Evolutionary conservation across 2,888 invertebrate genomes (phyloP), one percentile per base, ranked within the genome.

Genomic region (Drosophila antonietae): DNA sequence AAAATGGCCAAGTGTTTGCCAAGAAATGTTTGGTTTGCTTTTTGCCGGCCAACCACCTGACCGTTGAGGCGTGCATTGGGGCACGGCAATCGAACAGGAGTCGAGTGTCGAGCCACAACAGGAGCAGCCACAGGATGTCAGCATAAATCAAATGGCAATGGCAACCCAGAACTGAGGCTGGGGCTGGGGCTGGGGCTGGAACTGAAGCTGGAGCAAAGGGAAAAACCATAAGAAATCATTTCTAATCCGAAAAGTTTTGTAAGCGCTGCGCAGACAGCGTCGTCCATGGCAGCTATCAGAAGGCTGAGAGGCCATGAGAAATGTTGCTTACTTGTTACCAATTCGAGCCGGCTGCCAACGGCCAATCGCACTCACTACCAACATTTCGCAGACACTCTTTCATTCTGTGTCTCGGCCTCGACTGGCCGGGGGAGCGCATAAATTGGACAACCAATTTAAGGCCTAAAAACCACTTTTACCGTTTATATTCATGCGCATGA

Each of bases 61-160:
- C 79, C 88, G 79, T 82, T 85, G 81, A 82, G 86, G 88, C 83
- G 82, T 88, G 60, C 81, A 70, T 67, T 75, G 75, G 78, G 78
- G 64, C 73, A 62, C 53, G 82, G 68, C 80, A 77, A 81, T 75
- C 76, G 74, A 88, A 55, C 68, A 76, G 58, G 60, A 64, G 51
- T 9, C 15, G 51, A 18, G 55, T 63, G 67, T 47, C 57, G 37
- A 64, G 56, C 77, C 64, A 56, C 44, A 62, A 12, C 64, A 66
- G 52, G 47, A 56, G 59, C 69, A 76, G 67, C 79, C 67, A 88
- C 77, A 84, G 81, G 81, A 83, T 88, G 91, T 90, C 90, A 90
- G 83, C 88, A 91, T 90, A 90, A 91, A 91, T 90, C 90, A 90
- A 90, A 88, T 83, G 81, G 80, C 77, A 75, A 71, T 52, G 68